phyloP scores from a whole-genome alignment of 2,113 vertebrate genomes.

The Astatoreochromis straeleni region DNA sequence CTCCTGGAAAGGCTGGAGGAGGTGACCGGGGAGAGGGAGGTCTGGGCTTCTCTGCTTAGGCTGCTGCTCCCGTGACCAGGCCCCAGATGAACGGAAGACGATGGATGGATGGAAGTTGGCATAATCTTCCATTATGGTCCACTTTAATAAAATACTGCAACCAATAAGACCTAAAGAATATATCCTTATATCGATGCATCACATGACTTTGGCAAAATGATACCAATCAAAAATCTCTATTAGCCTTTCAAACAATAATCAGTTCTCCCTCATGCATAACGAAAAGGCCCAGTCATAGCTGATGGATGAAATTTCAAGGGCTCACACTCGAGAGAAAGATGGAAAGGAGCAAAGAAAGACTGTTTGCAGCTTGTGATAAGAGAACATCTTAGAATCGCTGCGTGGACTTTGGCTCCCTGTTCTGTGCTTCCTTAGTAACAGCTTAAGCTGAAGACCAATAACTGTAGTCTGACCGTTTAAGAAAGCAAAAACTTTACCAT shows the following conservation, averaged over 20 bases:
- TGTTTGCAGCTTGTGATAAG: not conserved
- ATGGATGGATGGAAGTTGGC: not conserved
- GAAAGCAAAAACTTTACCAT: constrained; percentile 5
- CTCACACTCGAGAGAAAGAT: not conserved
- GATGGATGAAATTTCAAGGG: not conserved
- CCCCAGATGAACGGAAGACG: not conserved
- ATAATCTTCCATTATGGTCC: not conserved
- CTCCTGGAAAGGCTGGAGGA: not conserved
- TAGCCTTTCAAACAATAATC: not conserved
- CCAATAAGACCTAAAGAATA: not conserved
- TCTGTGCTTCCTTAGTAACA: not conserved
- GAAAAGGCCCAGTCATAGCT: not conserved
- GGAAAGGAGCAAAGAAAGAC: not conserved
- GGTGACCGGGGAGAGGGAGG: not conserved
- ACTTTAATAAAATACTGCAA: not conserved
- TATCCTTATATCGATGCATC: not conserved
- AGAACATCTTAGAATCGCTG: not conserved
- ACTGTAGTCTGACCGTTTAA: constrained; percentile 11
- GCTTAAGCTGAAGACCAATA: not conserved
- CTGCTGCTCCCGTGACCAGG: rapidly evolving
- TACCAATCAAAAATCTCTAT: not conserved
- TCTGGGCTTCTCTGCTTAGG: not conserved
- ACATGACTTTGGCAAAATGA: not conserved
- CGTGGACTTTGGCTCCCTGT: not conserved
- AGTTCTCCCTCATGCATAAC: not conserved